Conservation (phyloP, 2,888 invertebrate genomes). For the Euzophera pinguis region DNA sequence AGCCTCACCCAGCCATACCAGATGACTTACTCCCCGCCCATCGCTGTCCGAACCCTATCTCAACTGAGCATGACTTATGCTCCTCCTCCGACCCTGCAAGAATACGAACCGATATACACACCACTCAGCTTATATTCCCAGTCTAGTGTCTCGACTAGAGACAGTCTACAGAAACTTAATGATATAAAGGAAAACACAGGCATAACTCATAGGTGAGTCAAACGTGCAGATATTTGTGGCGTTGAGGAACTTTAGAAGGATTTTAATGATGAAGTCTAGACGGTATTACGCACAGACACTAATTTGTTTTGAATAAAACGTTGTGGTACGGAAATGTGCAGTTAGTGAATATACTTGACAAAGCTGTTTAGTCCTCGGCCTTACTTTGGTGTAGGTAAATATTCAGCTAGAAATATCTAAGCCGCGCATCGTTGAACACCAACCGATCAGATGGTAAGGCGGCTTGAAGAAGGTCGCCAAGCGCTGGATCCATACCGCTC, state of each 20-base stretch:
- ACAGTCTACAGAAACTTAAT: conserved; percentile 69
- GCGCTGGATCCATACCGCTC: no score
- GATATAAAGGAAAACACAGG: conserved; percentile 61
- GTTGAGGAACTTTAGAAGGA: conserved; percentile 6
- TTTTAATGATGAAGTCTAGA: conserved; percentile 6
- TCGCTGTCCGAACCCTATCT: conserved; percentile 77
- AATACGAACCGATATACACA: conserved; percentile 73
- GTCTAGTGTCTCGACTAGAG: conserved; percentile 68
- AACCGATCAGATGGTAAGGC: no score
- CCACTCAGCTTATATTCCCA: conserved; percentile 71
- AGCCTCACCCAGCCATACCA: conserved; percentile 75
- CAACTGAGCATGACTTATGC: conserved; percentile 81
- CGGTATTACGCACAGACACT: neutral
- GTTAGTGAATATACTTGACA: neutral
- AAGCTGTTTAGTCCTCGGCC: no score
- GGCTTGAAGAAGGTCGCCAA: no score
- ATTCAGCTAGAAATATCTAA: no score
- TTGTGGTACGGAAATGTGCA: neutral
- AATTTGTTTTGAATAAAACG: neutral
- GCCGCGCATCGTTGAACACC: no score
- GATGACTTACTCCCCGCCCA: conserved; percentile 73
- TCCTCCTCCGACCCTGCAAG: conserved; percentile 79
- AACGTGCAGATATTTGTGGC: conserved; percentile 1
- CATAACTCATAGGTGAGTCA: conserved; percentile 60
- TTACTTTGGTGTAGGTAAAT: no score